These are phyloP conservation scores for Drosophila micromelanica DNA, from an alignment of 1,140 invertebrate species.

Conservation along the genomic window DNA sequence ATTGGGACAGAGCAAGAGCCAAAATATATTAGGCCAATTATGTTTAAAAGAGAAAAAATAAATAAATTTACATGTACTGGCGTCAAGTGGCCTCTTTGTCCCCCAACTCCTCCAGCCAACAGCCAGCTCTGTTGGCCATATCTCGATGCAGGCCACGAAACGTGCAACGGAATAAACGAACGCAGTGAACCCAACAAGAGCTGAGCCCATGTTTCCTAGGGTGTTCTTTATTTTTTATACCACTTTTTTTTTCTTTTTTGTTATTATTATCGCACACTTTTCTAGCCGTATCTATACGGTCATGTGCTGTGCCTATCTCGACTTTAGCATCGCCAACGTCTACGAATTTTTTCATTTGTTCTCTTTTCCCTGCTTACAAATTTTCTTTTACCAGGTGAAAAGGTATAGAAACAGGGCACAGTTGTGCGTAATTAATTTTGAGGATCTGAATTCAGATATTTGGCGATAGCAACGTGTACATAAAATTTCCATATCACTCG, in stretches of 20 bases:
- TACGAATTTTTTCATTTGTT: constrained; percentile 25
- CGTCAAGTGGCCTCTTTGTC: constrained; percentile 53
- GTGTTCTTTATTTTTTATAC: background rate
- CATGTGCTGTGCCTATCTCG: constrained; percentile 42
- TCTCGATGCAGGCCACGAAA: constrained; percentile 67
- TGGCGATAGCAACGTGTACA: constrained; percentile 47
- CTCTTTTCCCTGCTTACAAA: constrained; percentile 37
- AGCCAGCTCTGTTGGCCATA: constrained; percentile 23
- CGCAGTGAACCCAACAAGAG: constrained; percentile 14
- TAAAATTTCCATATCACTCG: constrained; percentile 37
- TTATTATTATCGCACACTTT: constrained; percentile 36
- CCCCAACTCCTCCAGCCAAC: background rate
- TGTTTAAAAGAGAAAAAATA: constrained; percentile 37
- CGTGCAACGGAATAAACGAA: constrained; percentile 67
- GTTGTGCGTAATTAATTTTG: constrained; percentile 69
- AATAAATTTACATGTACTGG: constrained; percentile 66
- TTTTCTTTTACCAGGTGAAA: background rate
- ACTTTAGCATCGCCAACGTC: constrained; percentile 48
- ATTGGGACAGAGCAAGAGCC: constrained; percentile 50
- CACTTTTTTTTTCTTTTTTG: constrained; percentile 2
- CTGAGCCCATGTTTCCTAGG: constrained; percentile 29
- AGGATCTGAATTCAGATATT: constrained; percentile 68
- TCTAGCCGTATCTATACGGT: constrained; percentile 27
- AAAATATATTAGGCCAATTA: constrained; percentile 80
- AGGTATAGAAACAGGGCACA: constrained; percentile 27